Evolutionary conservation across 2,113 vertebrate species (phyloP), one percentile per base, ranked within the genome.

Genomic region (Podarcis cretensis): DNA sequence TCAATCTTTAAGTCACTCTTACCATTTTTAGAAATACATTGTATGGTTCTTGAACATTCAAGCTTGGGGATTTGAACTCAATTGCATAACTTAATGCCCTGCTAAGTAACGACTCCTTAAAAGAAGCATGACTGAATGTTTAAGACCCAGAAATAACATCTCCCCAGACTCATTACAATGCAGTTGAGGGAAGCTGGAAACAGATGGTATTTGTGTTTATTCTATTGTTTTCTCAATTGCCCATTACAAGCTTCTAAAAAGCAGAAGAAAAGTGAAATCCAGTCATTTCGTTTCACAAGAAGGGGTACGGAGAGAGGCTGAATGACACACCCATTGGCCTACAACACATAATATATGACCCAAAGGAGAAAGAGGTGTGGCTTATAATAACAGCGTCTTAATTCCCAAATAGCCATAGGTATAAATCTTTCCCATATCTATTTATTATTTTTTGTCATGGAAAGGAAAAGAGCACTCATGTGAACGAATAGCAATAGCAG

Each of bases 181-280:
- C 35, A 54, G 2, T 23, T 63, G 20, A 89, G 76, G 85, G 66
- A 59, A 87, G 40, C 74, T 88, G 25, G 4, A 88, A 92, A 43
- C 78, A 77, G 77, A 87, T 87, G 25, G n/a, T 74, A 79, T 85
- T 90, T 77, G 78, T 84, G 63, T 73, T 89, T 86, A 84, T 90
- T 90, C 81, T 3, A 84, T 87, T 91, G 54, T 74, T 86, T 54
- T 76, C 78, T 54, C 57, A 25, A n/a, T 87, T 84, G 71, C 79
- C n/a, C 48, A 48, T 2, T 13, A 76, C 12, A 35, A 73, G 71
- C 81, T 92, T 75, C 32, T 1, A 5, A 90, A 37, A 85, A 81
- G 78, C 48, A 59, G 43, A 81, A 35, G 4, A 63, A 37, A 90
- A 63, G 86, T 84, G 43, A 87, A 92, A 79, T 57, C 32, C 25